Percentiles rank a stretch among this genome's conserved stretches.
phyloP scores from a whole-genome alignment of 2,888 invertebrate species.

The Erebia epiphron region DNA sequence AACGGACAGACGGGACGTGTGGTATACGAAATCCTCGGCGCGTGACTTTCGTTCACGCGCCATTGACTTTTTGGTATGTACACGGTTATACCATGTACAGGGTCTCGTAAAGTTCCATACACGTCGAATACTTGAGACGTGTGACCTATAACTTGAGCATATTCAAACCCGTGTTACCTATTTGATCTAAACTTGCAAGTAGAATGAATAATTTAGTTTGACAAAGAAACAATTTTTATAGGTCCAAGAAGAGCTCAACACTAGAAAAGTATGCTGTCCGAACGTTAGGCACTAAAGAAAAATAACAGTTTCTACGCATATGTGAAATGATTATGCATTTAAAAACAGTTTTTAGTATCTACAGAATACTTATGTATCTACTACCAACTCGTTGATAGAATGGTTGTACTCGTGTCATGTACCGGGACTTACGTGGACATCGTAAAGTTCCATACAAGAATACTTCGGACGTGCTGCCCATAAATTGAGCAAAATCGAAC shows the following conservation, averaged over 20 bases:
- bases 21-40: conserved; percentile 69
- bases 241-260: neutral
- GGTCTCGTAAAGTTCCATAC: conserved; percentile 59
- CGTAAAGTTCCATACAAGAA: conserved; percentile 57
- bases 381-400: neutral
- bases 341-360: neutral
- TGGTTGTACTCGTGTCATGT: conserved; percentile 51
- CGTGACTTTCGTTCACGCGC: conserved; percentile 76
- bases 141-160: conserved; percentile 44
- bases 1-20: conserved; percentile 56
- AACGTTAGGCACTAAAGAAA: neutral
- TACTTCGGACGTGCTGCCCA: conserved; percentile 48
- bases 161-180: conserved; percentile 33
- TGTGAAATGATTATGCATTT: neutral
- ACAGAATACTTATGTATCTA: no score
- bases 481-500: conserved; percentile 44
- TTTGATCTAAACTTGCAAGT: conserved; percentile 21
- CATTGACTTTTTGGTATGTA: conserved; percentile 70
- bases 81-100: conserved; percentile 52
- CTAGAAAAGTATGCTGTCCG: neutral
- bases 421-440: conserved; percentile 58
- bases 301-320: neutral
- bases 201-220: neutral
- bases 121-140: conserved; percentile 51
- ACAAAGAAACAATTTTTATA: neutral